Evolutionary conservation across 1,140 invertebrate species (phyloP).

Genomic region (Neodiprion virginianus): DNA sequence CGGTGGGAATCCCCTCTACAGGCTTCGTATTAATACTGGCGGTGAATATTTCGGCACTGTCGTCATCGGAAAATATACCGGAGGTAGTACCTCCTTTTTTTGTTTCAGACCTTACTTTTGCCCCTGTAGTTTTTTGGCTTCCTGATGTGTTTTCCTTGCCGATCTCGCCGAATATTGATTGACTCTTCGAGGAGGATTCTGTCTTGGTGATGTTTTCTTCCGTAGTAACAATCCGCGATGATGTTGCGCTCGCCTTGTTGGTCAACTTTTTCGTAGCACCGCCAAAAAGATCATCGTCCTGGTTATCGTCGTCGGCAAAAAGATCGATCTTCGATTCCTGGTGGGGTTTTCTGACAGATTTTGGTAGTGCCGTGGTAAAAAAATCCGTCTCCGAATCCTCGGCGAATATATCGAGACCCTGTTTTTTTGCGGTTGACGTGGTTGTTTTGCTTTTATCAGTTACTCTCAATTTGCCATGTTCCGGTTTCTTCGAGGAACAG

Average conservation of each 20-base stretch:
- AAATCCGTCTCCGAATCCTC: constrained; percentile 47
- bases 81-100: not conserved
- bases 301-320: constrained; percentile 41
- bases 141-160: constrained; percentile 34
- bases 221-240: constrained; percentile 15
- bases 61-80: not conserved
- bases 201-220: constrained; percentile 10
- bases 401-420: constrained; percentile 40
- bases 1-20: not conserved
- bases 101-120: not conserved
- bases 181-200: constrained; percentile 23
- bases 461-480: constrained; percentile 16
- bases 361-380: constrained; percentile 45
- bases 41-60: not conserved
- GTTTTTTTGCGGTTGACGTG: constrained; percentile 21
- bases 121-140: constrained; percentile 18
- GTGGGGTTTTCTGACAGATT: constrained; percentile 41
- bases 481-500: constrained; percentile 24
- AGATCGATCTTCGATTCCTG: constrained; percentile 42
- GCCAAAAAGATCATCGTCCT: constrained; percentile 32
- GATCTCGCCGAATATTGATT: constrained; percentile 34
- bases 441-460: constrained; percentile 21
- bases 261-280: constrained; percentile 10
- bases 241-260: constrained; percentile 1
- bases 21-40: not conserved